Evolutionary conservation across 2,113 vertebrate species (phyloP), one percentile per base, ranked within the genome.

Genomic region (Cheirogaleus medius): DNA sequence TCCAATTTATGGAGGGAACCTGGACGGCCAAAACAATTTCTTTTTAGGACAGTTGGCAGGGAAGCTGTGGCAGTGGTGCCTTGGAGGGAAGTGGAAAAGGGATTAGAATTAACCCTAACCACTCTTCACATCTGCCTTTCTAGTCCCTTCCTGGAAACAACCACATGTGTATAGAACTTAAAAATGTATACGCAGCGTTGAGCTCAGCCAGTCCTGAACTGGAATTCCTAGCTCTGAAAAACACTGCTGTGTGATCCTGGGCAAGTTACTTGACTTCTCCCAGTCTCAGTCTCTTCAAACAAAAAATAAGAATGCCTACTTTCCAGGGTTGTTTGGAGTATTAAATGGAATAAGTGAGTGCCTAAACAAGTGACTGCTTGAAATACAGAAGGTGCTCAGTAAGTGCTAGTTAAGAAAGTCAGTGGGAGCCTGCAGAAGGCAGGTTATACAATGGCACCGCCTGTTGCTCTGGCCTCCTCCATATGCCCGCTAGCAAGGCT

Each of bases 41-140:
- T 71, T 91, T 97, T 91, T 87, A 93, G 87, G 93, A 90, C 83
- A 87, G 83, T 49, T 97, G 98, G 96, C 94, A 96, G 69, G 78
- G 80, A 91, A 42, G 58, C 64, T 25, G 52, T 10, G n/a, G 56
- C 20, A 6, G 3, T 23, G 60, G 32, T 69, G 71, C 85, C 80
- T 95, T 63, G 54, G 68, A 85, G 91, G 60, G 29, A 85, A 66
- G 77, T 49, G 37, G 87, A 81, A 77, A 77, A 81, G 64, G 58
- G 8, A 60, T 73, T 29, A 60, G 52, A 89, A 66, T 95, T 77
- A 83, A 95, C 63, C 63, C 42, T 66, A 52, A n/a, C 49, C 23
- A 5, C 5, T 64, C 92, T 94, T 34, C 25, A 23, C 5, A 17
- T 25, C 6, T 32, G 8, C 39, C 15, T 60, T 73, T 49, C 54